These are phyloP conservation scores for Machimus atricapillus DNA, from an alignment of 2,888 invertebrate genomes.

Conservation along the genomic window DNA sequence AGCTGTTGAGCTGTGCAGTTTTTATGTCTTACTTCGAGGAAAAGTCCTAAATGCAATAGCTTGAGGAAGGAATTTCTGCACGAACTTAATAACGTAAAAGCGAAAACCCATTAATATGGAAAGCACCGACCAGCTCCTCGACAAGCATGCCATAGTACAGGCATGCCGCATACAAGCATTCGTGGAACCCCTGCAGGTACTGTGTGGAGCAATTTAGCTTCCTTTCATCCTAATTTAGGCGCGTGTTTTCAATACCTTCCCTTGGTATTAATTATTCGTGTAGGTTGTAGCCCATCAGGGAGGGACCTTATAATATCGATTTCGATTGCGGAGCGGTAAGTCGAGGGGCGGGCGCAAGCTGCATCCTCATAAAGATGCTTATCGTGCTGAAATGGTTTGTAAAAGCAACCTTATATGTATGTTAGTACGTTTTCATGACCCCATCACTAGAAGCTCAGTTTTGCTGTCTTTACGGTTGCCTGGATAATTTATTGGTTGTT, in stretches of 20 bases:
- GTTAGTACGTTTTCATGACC: neutral
- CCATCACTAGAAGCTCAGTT: neutral
- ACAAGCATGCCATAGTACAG: neutral
- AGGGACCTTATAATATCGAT: neutral
- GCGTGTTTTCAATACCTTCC: neutral
- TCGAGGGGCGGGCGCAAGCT: neutral
- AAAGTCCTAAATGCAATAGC: neutral
- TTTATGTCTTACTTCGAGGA: neutral
- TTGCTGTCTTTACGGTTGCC: neutral
- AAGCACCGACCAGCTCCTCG: neutral
- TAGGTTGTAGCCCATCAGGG: neutral
- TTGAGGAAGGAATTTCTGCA: neutral
- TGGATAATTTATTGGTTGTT: neutral
- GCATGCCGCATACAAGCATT: neutral
- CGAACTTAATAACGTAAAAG: slow-evolving; percentile 4
- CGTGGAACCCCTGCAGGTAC: neutral
- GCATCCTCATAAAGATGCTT: neutral
- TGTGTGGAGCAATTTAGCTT: neutral
- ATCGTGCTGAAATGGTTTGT: neutral
- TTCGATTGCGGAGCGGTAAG: neutral
- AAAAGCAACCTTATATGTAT: neutral
- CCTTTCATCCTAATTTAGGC: neutral
- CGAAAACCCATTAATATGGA: neutral
- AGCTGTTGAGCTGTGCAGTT: neutral
- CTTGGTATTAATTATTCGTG: neutral